These are phyloP conservation scores for Zaprionus vittiger DNA, from an alignment of 1,140 invertebrate species.

Conservation along the genomic window DNA sequence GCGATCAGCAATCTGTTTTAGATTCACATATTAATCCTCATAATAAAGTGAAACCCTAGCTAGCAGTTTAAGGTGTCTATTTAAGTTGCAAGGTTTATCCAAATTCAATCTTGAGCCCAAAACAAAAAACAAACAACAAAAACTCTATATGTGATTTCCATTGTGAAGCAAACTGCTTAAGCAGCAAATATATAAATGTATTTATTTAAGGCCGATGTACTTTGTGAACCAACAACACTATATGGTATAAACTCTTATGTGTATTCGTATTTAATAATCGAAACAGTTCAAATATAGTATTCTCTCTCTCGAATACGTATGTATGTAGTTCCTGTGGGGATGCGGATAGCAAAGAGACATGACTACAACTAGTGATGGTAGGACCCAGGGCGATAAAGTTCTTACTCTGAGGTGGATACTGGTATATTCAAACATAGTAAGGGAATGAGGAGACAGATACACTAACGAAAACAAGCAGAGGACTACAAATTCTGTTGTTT, in stretches of 20 bases:
- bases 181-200: conserved; percentile 37
- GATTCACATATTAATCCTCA: not conserved
- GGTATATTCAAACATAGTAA: too few relatives aligned
- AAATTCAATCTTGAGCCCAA: conserved; percentile 1
- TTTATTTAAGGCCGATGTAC: conserved; percentile 12
- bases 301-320: not conserved
- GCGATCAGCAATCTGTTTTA: not conserved
- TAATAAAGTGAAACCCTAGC: conserved; percentile 20
- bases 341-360: too few relatives aligned
- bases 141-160: conserved; percentile 70
- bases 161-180: conserved; percentile 57
- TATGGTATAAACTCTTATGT: not conserved
- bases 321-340: too few relatives aligned
- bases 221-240: conserved; percentile 1
- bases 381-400: too few relatives aligned
- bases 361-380: too few relatives aligned
- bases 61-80: conserved; percentile 15
- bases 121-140: conserved; percentile 19
- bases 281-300: not conserved
- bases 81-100: conserved; percentile 19
- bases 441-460: too few relatives aligned
- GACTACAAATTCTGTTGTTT: too few relatives aligned
- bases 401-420: too few relatives aligned
- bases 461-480: too few relatives aligned
- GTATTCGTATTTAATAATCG: conserved; percentile 15